Conservation (phyloP, 1,140 invertebrate species). For the Chironomus tepperi region DNA sequence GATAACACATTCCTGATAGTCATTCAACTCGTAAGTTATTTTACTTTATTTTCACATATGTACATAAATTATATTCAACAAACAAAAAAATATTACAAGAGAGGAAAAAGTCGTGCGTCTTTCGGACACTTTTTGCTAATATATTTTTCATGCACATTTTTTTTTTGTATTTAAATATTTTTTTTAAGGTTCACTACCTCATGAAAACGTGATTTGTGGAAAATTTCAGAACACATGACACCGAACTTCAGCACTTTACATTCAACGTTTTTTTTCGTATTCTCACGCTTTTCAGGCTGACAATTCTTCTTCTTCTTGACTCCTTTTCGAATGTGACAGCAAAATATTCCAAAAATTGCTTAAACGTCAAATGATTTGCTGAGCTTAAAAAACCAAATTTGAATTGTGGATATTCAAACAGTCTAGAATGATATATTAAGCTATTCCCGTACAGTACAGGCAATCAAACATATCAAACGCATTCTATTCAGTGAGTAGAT, state of each 20-base stretch:
- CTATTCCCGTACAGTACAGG: too few species aligned
- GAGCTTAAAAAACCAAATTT: not conserved
- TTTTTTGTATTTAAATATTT: not conserved
- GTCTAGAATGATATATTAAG: not conserved
- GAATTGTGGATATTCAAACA: not conserved
- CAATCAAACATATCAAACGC: too few species aligned
- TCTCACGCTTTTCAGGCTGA: not conserved
- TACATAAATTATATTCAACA: not conserved
- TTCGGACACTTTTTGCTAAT: not conserved
- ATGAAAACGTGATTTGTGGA: conserved; percentile 2
- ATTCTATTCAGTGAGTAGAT: not conserved
- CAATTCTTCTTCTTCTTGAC: not conserved
- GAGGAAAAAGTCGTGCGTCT: not conserved
- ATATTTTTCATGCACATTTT: not conserved
- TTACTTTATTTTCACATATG: not conserved
- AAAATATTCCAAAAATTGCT: not conserved
- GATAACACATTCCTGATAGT: not conserved
- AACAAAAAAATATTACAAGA: conserved; percentile 5
- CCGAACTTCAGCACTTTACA: not conserved
- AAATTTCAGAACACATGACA: conserved; percentile 8
- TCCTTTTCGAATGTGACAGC: not conserved
- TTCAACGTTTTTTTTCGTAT: not conserved
- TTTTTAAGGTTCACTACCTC: not conserved
- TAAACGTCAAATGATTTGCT: not conserved
- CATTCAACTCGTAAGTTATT: not conserved